These are phyloP conservation scores for Copsychus sechellarum DNA, from an alignment of 2,113 vertebrate species.

Conservation along the genomic window DNA sequence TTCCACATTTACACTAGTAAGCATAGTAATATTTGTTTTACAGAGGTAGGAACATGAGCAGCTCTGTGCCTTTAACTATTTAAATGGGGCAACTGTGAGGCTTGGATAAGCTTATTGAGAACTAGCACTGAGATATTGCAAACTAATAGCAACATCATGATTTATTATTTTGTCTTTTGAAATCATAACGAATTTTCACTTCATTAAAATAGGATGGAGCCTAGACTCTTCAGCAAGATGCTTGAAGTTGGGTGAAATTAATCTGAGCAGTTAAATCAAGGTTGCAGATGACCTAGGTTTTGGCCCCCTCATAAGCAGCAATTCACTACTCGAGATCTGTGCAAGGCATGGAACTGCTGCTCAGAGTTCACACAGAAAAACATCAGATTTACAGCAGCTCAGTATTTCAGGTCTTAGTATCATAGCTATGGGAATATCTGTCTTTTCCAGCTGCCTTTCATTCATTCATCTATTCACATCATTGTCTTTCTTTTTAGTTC, in stretches of 20 bases:
- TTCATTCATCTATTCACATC: background rate
- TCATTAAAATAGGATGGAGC: background rate
- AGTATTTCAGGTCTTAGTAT: background rate
- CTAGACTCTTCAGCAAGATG: background rate
- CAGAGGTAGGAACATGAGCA: background rate
- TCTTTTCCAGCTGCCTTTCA: background rate
- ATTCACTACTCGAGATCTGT: background rate
- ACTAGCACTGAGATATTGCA: background rate
- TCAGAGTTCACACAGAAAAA: background rate
- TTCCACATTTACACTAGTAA: background rate
- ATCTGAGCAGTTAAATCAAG: background rate
- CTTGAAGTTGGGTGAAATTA: background rate
- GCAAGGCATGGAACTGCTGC: background rate
- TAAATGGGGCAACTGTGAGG: background rate
- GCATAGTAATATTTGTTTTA: background rate
- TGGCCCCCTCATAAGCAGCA: background rate
- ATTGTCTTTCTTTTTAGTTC: background rate
- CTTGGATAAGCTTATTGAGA: background rate
- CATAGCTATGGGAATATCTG: background rate
- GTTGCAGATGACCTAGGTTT: background rate
- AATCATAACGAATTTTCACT: background rate
- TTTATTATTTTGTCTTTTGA: background rate
- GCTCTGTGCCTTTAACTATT: background rate
- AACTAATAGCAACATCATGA: background rate
- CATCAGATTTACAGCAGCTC: background rate